Conservation (phyloP, 2,113 vertebrate genomes). For the Glaucomys volans region DNA sequence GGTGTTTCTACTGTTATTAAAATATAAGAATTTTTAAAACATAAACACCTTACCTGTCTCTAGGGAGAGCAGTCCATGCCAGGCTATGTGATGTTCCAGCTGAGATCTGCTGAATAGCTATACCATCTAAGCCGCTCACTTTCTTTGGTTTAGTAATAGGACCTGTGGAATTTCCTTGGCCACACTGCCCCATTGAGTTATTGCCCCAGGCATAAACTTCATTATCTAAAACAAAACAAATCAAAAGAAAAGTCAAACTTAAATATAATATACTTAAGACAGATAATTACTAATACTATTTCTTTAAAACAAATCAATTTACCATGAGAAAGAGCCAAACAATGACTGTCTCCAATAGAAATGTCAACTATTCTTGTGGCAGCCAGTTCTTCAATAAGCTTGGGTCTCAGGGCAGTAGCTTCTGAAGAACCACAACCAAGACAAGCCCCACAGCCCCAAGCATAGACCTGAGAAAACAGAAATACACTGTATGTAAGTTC, state of each 20-base stretch:
- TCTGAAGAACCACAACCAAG: slow-evolving; percentile 98
- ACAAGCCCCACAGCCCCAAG: slow-evolving; percentile 98
- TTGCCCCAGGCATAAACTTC: slow-evolving; percentile 99
- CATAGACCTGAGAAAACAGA: slow-evolving; percentile 92
- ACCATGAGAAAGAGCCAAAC: slow-evolving; percentile 98
- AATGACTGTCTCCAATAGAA: slow-evolving; percentile 98
- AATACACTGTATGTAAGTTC: neutral
- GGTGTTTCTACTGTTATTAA: neutral
- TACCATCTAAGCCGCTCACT: slow-evolving; percentile 96
- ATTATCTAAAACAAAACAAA: slow-evolving; percentile 90
- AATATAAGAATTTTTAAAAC: neutral
- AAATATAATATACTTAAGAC: slow-evolving; percentile 39
- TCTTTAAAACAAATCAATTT: slow-evolving; percentile 71
- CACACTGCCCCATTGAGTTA: slow-evolving; percentile 99
- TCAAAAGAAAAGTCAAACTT: slow-evolving; percentile 62
- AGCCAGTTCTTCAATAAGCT: slow-evolving; percentile 96
- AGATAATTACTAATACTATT: neutral
- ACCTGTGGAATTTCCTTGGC: slow-evolving; percentile 98
- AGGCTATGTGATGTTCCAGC: slow-evolving; percentile 98
- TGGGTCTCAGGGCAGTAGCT: slow-evolving; percentile 95
- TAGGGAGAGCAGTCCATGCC: slow-evolving; percentile 98
- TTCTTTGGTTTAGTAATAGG: slow-evolving; percentile 99
- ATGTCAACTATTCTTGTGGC: slow-evolving; percentile 98
- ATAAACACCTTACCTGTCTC: slow-evolving; percentile 91
- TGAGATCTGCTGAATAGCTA: slow-evolving; percentile 98